Evolutionary conservation across 2,888 invertebrate species (phyloP).

Genomic region (Calliphora vomitoria): DNA sequence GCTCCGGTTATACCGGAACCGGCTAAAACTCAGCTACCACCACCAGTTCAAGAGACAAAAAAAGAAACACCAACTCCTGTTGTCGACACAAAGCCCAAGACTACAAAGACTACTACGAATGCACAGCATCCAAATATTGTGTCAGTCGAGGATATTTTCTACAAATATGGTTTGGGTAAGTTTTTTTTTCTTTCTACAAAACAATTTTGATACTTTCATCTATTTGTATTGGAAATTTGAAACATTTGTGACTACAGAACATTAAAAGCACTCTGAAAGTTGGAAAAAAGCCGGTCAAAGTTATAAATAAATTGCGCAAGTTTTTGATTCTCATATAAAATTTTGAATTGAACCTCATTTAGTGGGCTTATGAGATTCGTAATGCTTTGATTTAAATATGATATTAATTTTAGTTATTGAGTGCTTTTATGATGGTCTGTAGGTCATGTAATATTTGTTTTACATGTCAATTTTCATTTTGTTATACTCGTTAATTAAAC

Average conservation of each 20-base stretch:
- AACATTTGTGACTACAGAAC: conserved; percentile 6
- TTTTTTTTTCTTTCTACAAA: conserved; percentile 72
- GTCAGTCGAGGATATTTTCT: conserved; percentile 87
- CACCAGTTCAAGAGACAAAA: conserved; percentile 56
- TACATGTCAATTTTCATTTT: conserved; percentile 43
- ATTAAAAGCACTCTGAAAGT: background rate
- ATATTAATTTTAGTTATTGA: background rate
- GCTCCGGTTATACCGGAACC: conserved; percentile 70
- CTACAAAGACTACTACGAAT: conserved; percentile 53
- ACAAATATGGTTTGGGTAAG: conserved; percentile 89
- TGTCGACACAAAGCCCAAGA: conserved; percentile 71
- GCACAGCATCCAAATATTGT: conserved; percentile 81
- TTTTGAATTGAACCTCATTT: too few species aligned
- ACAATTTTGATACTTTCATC: background rate
- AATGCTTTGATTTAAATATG: background rate
- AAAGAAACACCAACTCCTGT: conserved; percentile 53
- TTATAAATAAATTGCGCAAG: too few species aligned
- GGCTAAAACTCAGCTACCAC: conserved; percentile 70
- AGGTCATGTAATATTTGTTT: conserved; percentile 44
- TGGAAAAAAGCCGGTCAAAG: too few species aligned
- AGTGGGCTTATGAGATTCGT: background rate
- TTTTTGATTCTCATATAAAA: too few species aligned
- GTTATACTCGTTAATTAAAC: conserved; percentile 26
- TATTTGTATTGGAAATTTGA: background rate
- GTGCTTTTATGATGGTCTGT: conserved; percentile 46